Base-by-base conservation (phyloP, 2,113 vertebrate genomes). In the Nibea coibor region DNA sequence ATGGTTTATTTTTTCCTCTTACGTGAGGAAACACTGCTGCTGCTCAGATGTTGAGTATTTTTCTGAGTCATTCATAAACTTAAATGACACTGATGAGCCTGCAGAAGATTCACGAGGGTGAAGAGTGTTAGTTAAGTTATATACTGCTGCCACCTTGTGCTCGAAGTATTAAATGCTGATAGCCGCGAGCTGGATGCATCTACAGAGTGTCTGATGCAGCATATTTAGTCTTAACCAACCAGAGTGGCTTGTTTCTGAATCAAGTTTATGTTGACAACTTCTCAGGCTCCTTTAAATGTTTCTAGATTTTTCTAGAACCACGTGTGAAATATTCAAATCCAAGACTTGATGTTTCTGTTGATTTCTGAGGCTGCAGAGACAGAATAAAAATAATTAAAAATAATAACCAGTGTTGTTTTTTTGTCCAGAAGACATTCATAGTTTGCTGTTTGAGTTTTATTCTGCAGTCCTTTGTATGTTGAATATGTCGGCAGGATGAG, bases 141-240 rank as follows among this genome's bases (percentile, higher is more conserved):
- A 2, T 72, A 20, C 24, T 69, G 62, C 65, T 35, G 87, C 84
- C 88, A 71, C 70, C 89, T 71, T 10, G 77, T 90, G 92, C 88
- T 48, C 4, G 56, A 24, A 50, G 0, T 5, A 19, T 28, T 3
- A 2, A 5, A 45, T 1, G 26, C 15, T 2, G 26, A 26, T n/a
- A 14, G 5, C 0, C n/a, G 2, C 3, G 6, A 67, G 5, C 2
- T 45, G 6, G 9, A 24, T 22, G 4, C 24, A n/a, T 10, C 4
- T 24, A n/a, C 1, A 28, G n/a, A 70, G 66, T 24, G 12, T 61
- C 50, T 42, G 20, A 22, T 22, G 45, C 4, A 7, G 10, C 19
- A 61, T 5, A 69, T 10, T 31, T 7, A 9, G 19, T 42, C 39
- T 39, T 48, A 47, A n/a, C 54, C 15, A 43, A 26, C 5, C 17